Base-by-base conservation (phyloP, 1,140 invertebrate genomes). In the Batillaria attramentaria region DNA sequence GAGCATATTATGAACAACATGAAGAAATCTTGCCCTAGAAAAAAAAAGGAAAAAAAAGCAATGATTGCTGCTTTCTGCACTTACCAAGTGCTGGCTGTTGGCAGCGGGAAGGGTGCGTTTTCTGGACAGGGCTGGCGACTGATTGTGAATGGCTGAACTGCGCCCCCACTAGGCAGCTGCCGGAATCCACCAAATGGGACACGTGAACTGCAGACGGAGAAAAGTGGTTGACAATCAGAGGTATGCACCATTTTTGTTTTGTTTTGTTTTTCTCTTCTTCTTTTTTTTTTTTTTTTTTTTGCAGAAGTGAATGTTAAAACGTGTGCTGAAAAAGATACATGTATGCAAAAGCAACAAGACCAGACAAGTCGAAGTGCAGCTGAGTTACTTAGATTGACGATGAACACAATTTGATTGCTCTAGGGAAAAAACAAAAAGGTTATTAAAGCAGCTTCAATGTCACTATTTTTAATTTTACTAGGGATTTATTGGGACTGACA, bases 121-220 rank as follows among this genome's bases (percentile, higher is more conserved):
- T 72, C 66, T 13, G 78, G 82, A 57, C 86, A 88, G 4, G 80
- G 73, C 3, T 70, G 81, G 41, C 79, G 75, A 46, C 84, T 85
- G 41, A 90, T 88, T 62, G 89, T 87, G 66, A 90, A 90, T 75
- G 85, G 84, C 75, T 88, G 86, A 35, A 82, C 80, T 31, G 82
- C 82, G 0, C 85, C 87, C 35, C 85, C 85, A n/a, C 87, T 85
- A 43, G 75, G 72, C 31, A 90, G 80, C 37, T 85, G 83, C n/a
- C 81, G 66, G 80, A 90, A 90, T 6, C 89, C 88, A 60, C 89
- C 89, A 85, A 85, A 86, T 0, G 89, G 89, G 18, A 90, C 87
- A 69, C 88, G 73, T 39, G 89, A 90, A 83, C 89, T 90, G 75
- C 35, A 83, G 65, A 82, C 1, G 80, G 62, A 75, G 24, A 72